A percentile compares a stretch with the other conserved stretches of the same genome.
phyloP scores from a whole-genome alignment of 1,140 invertebrate genomes.

The Pseudoatta argentina region DNA sequence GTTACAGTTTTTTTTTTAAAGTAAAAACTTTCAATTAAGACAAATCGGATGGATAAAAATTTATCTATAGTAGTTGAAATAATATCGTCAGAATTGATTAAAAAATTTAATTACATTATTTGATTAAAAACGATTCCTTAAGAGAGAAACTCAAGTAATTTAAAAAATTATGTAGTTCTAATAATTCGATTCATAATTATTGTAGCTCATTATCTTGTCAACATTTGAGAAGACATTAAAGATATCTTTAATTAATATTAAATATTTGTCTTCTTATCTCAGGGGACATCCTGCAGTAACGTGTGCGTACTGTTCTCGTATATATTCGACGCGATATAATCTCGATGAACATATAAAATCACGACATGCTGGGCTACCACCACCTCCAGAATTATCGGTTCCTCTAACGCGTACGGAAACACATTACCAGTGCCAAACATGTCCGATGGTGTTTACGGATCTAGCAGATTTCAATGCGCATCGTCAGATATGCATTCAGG shows the following conservation, averaged over 20 bases:
- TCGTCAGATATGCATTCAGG: slow-evolving; percentile 79
- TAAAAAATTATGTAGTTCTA: neutral
- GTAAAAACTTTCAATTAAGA: neutral
- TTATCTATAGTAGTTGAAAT: neutral
- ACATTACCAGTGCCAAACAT: slow-evolving; percentile 83
- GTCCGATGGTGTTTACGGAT: slow-evolving; percentile 82
- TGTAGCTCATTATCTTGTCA: neutral
- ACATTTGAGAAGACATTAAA: neutral
- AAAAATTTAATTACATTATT: neutral
- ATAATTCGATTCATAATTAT: neutral
- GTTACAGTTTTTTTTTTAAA: neutral
- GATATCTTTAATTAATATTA: neutral
- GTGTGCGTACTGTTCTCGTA: slow-evolving; percentile 84
- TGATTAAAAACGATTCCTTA: neutral
- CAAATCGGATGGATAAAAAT: neutral
- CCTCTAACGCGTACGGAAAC: slow-evolving; percentile 76
- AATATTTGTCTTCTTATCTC: slow-evolving; percentile 41
- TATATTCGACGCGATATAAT: slow-evolving; percentile 86
- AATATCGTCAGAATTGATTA: neutral
- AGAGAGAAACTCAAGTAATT: neutral
- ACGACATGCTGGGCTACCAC: slow-evolving; percentile 82
- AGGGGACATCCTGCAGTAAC: slow-evolving; percentile 86
- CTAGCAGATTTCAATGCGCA: slow-evolving; percentile 83
- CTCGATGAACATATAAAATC: slow-evolving; percentile 86
- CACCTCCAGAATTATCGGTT: slow-evolving; percentile 75